Conservation (phyloP, 2,888 invertebrate genomes). For the Miltochrista miniata region DNA sequence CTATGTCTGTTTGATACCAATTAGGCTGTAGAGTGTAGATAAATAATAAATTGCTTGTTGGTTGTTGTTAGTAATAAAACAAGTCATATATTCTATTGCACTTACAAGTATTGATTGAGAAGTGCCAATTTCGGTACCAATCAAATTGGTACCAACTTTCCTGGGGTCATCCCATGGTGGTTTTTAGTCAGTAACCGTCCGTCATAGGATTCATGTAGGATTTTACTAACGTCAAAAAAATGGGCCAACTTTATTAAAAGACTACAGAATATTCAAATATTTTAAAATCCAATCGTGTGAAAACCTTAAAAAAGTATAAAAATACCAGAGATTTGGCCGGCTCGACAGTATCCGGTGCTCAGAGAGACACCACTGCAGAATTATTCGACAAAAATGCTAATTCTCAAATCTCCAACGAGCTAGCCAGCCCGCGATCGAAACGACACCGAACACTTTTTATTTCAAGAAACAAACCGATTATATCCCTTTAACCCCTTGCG, state of each 20-base stretch:
- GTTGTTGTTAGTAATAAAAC: too few species aligned
- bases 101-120: too few species aligned
- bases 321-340: constrained; percentile 64
- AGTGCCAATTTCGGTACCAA: too few species aligned
- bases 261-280: not conserved
- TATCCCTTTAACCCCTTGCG: constrained; percentile 37
- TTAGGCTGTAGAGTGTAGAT: too few species aligned
- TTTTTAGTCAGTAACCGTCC: too few species aligned
- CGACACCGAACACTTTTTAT: constrained; percentile 67
- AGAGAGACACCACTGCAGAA: constrained; percentile 77
- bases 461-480: constrained; percentile 54
- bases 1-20: not conserved
- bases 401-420: constrained; percentile 79
- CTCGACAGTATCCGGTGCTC: constrained; percentile 74
- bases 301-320: constrained; percentile 57
- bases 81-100: too few species aligned
- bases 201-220: too few species aligned
- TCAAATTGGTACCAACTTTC: too few species aligned
- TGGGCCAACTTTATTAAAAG: too few species aligned
- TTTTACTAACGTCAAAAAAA: too few species aligned
- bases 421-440: constrained; percentile 70
- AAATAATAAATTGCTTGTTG: too few species aligned
- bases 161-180: too few species aligned
- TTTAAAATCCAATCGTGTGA: not conserved
- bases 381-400: constrained; percentile 84